Percentiles rank a stretch among this genome's conserved stretches.
Evolutionary conservation across 2,797 vertebrate species (phyloP).

Genomic region (Spinibarbus caldwelli): DNA sequence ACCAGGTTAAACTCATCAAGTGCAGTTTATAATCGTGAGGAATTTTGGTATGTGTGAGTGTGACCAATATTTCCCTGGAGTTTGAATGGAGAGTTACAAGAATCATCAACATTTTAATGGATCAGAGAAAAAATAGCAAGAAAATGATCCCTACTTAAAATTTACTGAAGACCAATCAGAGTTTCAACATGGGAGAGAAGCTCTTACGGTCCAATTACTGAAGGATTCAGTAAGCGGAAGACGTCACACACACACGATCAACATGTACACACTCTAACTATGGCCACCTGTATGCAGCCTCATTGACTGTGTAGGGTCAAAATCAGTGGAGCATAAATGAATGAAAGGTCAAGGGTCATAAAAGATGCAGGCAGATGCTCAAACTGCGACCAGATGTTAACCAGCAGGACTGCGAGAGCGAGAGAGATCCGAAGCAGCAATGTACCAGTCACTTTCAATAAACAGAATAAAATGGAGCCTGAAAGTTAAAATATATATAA

Average conservation of each 20-base stretch:
- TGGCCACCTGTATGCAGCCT: conserved; percentile 34
- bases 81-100: conserved; percentile 35
- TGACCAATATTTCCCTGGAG: conserved; percentile 39
- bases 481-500: background rate
- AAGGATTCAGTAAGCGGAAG: conserved; percentile 2
- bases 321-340: conserved; percentile 41
- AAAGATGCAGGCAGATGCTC: conserved; percentile 40
- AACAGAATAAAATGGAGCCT: background rate
- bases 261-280: conserved; percentile 47
- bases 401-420: background rate
- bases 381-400: conserved; percentile 38
- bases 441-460: background rate
- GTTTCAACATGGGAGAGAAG: conserved; percentile 24
- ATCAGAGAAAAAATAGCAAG: conserved; percentile 4
- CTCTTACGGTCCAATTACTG: background rate
- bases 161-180: conserved; percentile 28
- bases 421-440: background rate
- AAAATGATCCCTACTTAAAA: conserved; percentile 30
- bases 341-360: conserved; percentile 26
- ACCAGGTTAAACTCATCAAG: background rate
- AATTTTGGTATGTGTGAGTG: background rate
- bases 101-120: conserved; percentile 21
- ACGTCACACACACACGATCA: conserved; percentile 57
- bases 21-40: background rate
- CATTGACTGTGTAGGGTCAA: conserved; percentile 30